A percentile compares a stretch with the other conserved stretches of the same genome.
These are phyloP conservation scores for Drosophila cognata DNA, from an alignment of 2,888 invertebrate genomes.

Conservation along the genomic window DNA sequence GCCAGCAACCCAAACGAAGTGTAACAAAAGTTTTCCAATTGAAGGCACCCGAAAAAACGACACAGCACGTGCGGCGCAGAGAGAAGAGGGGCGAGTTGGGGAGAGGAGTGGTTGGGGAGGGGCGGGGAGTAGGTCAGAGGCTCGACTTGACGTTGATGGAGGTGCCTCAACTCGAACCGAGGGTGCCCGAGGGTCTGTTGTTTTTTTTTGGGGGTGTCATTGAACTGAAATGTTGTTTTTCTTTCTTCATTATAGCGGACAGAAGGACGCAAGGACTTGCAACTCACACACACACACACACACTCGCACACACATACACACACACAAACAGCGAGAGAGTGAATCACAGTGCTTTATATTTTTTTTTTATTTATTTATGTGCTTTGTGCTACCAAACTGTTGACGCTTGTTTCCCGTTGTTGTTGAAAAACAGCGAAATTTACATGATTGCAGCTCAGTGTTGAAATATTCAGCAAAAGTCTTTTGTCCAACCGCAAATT, in stretches of 20 bases:
- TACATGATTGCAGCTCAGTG: slow-evolving; percentile 54
- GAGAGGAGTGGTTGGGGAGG: no score
- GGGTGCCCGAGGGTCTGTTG: slow-evolving; percentile 44
- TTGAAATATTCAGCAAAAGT: slow-evolving; percentile 49
- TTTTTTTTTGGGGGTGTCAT: slow-evolving; percentile 64
- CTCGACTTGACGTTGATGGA: slow-evolving; percentile 69
- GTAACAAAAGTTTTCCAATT: slow-evolving; percentile 77
- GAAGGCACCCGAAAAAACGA: slow-evolving; percentile 28
- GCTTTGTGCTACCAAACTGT: slow-evolving; percentile 70
- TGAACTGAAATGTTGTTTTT: slow-evolving; percentile 72
- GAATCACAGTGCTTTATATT: slow-evolving; percentile 44
- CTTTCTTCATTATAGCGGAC: slow-evolving; percentile 40
- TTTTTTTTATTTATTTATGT: slow-evolving; percentile 75
- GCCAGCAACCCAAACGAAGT: slow-evolving; percentile 43
- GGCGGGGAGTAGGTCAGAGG: background rate
- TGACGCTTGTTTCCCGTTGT: slow-evolving; percentile 33
- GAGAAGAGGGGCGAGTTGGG: background rate
- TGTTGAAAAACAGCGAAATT: slow-evolving; percentile 19
- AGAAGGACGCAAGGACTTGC: slow-evolving; percentile 26
- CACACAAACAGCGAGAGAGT: background rate
- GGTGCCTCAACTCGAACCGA: slow-evolving; percentile 52
- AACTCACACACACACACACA: background rate
- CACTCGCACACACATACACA: slow-evolving; percentile 1
- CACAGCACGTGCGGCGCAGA: background rate
- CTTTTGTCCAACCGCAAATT: slow-evolving; percentile 51